Percentiles rank a stretch among this genome's conserved stretches.
These are phyloP conservation scores for Rhinopomastus cyanomelas DNA, from an alignment of 2,113 vertebrate genomes.

Conservation along the genomic window DNA sequence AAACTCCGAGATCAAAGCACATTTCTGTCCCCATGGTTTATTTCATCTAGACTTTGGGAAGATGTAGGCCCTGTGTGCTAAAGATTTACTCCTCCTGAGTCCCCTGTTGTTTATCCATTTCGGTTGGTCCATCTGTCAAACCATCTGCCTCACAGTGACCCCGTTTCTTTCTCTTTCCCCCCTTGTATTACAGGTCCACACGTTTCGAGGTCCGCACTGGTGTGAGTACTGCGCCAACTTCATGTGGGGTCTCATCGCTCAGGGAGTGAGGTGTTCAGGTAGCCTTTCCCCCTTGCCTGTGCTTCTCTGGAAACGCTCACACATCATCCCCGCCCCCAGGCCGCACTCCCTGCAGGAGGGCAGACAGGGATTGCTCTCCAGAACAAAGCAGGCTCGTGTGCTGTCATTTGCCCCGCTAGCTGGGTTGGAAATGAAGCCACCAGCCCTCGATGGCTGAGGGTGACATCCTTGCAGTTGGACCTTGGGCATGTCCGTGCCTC, in stretches of 20 bases:
- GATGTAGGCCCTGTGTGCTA: neutral
- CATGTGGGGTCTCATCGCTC: conserved; percentile 99
- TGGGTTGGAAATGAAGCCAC: neutral
- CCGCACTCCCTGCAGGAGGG: neutral
- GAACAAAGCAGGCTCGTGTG: neutral
- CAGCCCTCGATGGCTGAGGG: neutral
- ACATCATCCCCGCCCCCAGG: neutral
- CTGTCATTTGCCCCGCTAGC: neutral
- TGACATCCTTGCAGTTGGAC: neutral
- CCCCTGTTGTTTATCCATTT: conserved; percentile 43
- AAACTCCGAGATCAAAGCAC: conserved; percentile 51
- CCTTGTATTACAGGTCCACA: conserved; percentile 85
- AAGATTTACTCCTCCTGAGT: conserved; percentile 19
- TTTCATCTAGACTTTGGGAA: conserved; percentile 17
- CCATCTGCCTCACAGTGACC: conserved; percentile 52
- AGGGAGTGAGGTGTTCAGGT: conserved; percentile 98
- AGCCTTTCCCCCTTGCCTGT: conserved; percentile 18
- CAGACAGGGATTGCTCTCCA: neutral
- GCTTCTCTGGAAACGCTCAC: neutral
- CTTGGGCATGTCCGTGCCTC: neutral
- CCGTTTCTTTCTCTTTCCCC: neutral
- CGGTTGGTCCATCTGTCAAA: conserved; percentile 45
- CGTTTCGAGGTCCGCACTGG: conserved; percentile 95
- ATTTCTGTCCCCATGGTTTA: conserved; percentile 27
- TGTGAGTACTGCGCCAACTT: conserved; percentile 99